A percentile compares a stretch with the other conserved stretches of the same genome.
These are phyloP conservation scores for Oryzias celebensis DNA, from an alignment of 2,113 vertebrate species.

Conservation along the genomic window DNA sequence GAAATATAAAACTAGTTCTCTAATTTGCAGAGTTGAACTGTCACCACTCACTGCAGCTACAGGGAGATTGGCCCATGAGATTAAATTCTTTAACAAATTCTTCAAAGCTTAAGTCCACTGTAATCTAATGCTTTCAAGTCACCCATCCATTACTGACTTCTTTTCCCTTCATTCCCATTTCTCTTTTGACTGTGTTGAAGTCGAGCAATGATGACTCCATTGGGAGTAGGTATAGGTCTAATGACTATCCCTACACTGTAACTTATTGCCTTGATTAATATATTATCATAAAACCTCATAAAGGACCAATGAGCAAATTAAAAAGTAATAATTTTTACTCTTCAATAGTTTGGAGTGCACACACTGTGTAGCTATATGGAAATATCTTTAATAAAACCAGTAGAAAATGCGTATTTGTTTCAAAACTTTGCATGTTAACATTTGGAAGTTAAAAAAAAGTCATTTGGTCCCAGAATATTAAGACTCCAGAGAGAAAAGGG, in stretches of 20 bases:
- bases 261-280: constrained; percentile 74
- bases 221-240: constrained; percentile 69
- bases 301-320: constrained; percentile 58
- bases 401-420: constrained; percentile 4
- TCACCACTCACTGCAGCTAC: neutral
- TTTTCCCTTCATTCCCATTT: neutral
- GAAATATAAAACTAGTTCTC: constrained; percentile 1
- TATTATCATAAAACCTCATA: constrained; percentile 73
- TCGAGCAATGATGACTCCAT: constrained; percentile 44
- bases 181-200: constrained; percentile 41
- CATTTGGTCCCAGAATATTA: constrained; percentile 37
- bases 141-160: constrained; percentile 8
- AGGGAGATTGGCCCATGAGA: constrained; percentile 6
- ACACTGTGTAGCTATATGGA: neutral
- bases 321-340: constrained; percentile 54
- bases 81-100: constrained; percentile 27
- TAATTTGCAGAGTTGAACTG: constrained; percentile 1
- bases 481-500: constrained; percentile 36
- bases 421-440: constrained; percentile 15
- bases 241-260: constrained; percentile 65
- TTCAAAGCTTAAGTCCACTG: constrained; percentile 38
- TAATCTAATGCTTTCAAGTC: constrained; percentile 44
- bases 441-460: constrained; percentile 34
- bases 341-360: neutral
- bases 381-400: neutral